Evolutionary conservation across 2,113 vertebrate genomes (phyloP).

Genomic region (Nanger granti): DNA sequence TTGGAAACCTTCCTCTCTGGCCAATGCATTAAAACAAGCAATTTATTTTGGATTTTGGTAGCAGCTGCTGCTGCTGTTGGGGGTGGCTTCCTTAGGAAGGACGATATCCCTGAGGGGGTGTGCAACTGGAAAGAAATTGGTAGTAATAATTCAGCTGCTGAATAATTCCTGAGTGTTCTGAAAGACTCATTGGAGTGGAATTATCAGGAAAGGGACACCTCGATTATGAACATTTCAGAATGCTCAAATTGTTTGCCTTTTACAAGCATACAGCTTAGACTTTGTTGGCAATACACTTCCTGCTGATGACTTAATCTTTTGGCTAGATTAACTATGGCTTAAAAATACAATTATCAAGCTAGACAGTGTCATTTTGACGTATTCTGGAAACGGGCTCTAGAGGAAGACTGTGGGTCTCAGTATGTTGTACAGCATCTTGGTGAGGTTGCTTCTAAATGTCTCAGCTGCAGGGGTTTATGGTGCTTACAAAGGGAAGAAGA

Average conservation of each 20-base stretch:
- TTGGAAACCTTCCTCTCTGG: constrained; percentile 1
- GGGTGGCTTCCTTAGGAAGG: background rate
- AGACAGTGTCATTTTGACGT: background rate
- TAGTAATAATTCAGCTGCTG: constrained; percentile 7
- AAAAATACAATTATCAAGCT: constrained; percentile 38
- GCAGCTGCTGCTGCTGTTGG: background rate
- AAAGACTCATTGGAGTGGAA: background rate
- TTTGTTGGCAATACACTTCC: constrained; percentile 10
- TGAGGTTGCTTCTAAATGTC: background rate
- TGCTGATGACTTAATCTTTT: constrained; percentile 17
- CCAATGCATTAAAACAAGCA: background rate
- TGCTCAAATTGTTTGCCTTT: constrained; percentile 32
- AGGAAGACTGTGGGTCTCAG: background rate
- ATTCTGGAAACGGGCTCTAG: background rate
- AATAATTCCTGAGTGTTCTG: background rate
- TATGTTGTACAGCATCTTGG: background rate
- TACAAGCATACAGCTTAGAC: constrained; percentile 18
- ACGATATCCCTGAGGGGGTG: background rate
- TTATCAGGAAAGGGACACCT: background rate
- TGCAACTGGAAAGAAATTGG: background rate
- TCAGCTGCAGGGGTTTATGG: background rate
- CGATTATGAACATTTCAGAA: constrained; percentile 19
- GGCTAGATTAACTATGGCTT: constrained; percentile 19
- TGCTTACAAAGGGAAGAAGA: background rate
- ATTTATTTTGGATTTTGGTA: constrained; percentile 23